phyloP scores from a whole-genome alignment of 2,113 vertebrate species.

The Peromyscus maniculatus region DNA sequence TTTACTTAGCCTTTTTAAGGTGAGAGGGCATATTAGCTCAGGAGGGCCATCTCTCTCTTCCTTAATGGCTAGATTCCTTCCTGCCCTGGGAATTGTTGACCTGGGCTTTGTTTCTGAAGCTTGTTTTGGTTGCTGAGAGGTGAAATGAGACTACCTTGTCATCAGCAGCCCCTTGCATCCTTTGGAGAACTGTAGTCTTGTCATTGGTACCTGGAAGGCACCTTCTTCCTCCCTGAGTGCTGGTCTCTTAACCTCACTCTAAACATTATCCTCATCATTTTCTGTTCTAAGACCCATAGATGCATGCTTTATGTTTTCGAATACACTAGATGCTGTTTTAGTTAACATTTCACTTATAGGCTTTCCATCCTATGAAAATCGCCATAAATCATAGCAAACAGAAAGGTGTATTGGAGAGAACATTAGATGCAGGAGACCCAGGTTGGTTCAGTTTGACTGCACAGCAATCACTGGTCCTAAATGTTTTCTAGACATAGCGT shows the following conservation, averaged over 20 bases:
- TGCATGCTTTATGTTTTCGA: slow-evolving; percentile 54
- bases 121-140: background rate
- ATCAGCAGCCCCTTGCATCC: background rate
- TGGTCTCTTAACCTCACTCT: slow-evolving; percentile 5
- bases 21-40: background rate
- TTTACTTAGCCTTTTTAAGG: slow-evolving; percentile 22
- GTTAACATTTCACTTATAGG: slow-evolving; percentile 67
- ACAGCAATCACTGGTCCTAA: background rate
- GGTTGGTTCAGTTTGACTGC: background rate
- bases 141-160: background rate
- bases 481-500: background rate
- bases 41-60: background rate
- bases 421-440: background rate
- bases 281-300: slow-evolving; percentile 30
- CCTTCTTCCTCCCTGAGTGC: background rate
- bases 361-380: slow-evolving; percentile 52
- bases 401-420: background rate
- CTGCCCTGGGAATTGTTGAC: background rate
- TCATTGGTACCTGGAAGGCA: background rate
- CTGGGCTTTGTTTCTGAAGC: background rate
- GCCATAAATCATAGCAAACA: background rate
- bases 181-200: background rate
- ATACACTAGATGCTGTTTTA: slow-evolving; percentile 59
- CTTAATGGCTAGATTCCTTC: background rate
- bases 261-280: slow-evolving; percentile 25